Conservation (phyloP, 2,113 vertebrate genomes). For the Menura novaehollandiae region DNA sequence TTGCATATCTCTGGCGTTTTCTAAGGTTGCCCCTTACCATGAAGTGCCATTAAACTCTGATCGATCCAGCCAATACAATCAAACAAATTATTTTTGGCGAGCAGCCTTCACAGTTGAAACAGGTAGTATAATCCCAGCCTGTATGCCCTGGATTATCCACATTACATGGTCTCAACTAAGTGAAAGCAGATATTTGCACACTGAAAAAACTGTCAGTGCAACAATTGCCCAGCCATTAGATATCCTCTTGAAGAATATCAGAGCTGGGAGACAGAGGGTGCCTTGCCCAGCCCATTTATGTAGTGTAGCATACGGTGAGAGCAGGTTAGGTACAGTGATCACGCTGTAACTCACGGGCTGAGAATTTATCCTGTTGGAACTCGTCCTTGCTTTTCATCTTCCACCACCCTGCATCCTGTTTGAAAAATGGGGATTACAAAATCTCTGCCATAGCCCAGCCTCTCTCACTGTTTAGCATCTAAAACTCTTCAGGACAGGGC, state of each 20-base stretch:
- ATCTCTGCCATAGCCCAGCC: neutral
- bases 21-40: neutral
- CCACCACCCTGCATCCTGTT: neutral
- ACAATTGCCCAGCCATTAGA: neutral
- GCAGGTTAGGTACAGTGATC: neutral
- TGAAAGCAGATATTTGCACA: neutral
- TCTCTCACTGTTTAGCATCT: neutral
- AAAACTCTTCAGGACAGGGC: neutral
- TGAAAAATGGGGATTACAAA: neutral
- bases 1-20: neutral
- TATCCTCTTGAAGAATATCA: neutral
- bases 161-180: neutral
- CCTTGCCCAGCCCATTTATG: neutral
- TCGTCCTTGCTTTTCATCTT: neutral
- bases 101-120: neutral
- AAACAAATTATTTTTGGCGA: neutral
- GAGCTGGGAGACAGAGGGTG: neutral
- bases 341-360: neutral
- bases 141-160: neutral
- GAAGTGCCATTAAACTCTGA: neutral
- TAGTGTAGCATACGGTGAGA: neutral
- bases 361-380: neutral
- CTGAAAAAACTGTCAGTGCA: neutral
- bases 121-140: neutral
- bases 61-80: neutral